Evolutionary conservation across 1,140 invertebrate species (phyloP), one percentile per base, ranked within the genome.

Genomic region (Melitaea cinxia): DNA sequence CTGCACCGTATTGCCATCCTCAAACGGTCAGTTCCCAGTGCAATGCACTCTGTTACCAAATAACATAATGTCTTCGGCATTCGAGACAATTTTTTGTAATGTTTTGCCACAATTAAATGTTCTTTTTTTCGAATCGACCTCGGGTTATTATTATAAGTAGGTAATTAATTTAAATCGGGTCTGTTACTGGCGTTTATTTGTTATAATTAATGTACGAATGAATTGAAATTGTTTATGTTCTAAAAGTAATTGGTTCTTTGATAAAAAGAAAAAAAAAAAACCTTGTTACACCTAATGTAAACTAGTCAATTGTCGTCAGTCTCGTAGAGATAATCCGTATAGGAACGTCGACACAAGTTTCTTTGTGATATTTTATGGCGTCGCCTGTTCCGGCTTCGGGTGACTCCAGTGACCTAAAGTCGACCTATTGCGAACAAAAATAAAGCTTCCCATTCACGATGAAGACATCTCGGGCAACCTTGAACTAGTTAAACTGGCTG

Each of bases 401-500:
- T 83, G 82, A 85, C 83, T 80, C 67, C 57, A 49, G 69, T 75
- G 84, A 88, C 88, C 88, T 80, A 78, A 80, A 77, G 77, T 79
- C 75, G 84, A 88, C 85, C 85, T 87, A 82, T 83, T 57, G 68
- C 76, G 73, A 78, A 79, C 77, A 77, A 84, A 82, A 83, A 87
- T 88, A 88, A 87, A 77, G 85, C 77, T 65, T 59, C 73, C 75
- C 83, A 85, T 87, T 89, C 80, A 85, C 72, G 72, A 78, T 70
- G 72, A 70, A 68, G 77, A 77, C 72, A 77, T 73, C 68, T 73
- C 53, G 50, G 55, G 59, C 61, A 85, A 75, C 88, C 88, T 90
- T 90, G 88, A 88, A 88, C 85, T 88, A 90, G 84, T 88, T 90
- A 78, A 79, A 81, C 75, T 75, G 78, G 76, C 79, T 80, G 80